phyloP scores from a whole-genome alignment of 2,113 vertebrate species.

The Lophius piscatorius region DNA sequence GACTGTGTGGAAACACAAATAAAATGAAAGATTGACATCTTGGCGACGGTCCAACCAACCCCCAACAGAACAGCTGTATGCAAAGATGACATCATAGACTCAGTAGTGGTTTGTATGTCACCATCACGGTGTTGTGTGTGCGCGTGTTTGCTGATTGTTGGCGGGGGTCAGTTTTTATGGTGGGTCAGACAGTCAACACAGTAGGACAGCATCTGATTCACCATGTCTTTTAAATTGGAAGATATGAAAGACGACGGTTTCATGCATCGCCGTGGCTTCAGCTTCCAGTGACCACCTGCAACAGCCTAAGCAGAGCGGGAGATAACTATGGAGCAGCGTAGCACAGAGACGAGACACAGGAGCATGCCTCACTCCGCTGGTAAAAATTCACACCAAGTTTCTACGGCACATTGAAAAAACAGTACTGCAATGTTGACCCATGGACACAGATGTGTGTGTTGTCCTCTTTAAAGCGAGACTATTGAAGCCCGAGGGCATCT shows the following conservation, averaged over 20 bases:
- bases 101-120: conserved; percentile 46
- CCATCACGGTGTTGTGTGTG: conserved; percentile 41
- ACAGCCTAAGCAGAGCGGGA: conserved; percentile 15
- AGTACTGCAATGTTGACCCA: conserved; percentile 45
- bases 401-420: conserved; percentile 61
- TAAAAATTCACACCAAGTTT: conserved; percentile 59
- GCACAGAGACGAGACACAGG: conserved; percentile 25
- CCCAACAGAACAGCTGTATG: conserved; percentile 58
- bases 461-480: conserved; percentile 54
- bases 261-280: conserved; percentile 3
- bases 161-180: conserved; percentile 47
- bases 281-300: conserved; percentile 15
- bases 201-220: conserved; percentile 24
- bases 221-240: neutral
- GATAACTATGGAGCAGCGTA: conserved; percentile 35
- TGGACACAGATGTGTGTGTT: conserved; percentile 46
- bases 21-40: no score
- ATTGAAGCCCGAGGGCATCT: conserved; percentile 46
- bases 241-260: neutral
- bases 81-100: conserved; percentile 64
- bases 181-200: conserved; percentile 39
- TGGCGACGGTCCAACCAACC: no score
- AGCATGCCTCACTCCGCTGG: conserved; percentile 29
- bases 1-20: conserved; percentile 24
- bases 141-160: neutral